These are phyloP conservation scores for Lamproptera curius DNA, from an alignment of 2,888 invertebrate species.

Conservation along the genomic window DNA sequence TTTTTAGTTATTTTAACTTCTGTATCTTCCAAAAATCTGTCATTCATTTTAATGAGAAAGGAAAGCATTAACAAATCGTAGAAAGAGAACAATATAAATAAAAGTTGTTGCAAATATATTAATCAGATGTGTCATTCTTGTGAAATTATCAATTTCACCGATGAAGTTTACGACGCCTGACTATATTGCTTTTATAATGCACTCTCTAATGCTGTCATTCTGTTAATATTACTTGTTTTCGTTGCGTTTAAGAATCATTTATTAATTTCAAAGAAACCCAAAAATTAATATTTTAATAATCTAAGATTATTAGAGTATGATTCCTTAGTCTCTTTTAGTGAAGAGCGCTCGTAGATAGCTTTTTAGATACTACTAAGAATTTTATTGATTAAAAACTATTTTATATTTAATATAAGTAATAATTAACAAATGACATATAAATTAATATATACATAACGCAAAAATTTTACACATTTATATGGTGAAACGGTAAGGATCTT, in stretches of 20 bases:
- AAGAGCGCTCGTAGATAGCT: too few species aligned
- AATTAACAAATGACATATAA: neutral
- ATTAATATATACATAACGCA: neutral
- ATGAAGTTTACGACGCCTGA: neutral
- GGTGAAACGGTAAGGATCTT: too few species aligned
- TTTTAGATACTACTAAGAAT: conserved; percentile 7
- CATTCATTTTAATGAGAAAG: too few species aligned
- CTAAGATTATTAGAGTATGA: conserved; percentile 10
- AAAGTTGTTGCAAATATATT: neutral
- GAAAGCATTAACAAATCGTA: too few species aligned
- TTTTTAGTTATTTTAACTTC: too few species aligned
- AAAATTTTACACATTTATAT: neutral
- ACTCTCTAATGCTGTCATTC: conserved; percentile 9
- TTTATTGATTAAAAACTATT: conserved; percentile 1
- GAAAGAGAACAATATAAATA: neutral
- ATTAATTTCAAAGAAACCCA: conserved; percentile 11
- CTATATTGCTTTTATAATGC: neutral
- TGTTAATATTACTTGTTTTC: conserved; percentile 13
- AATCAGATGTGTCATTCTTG: neutral
- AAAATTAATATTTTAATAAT: conserved; percentile 8
- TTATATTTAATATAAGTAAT: neutral
- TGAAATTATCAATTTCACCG: conserved; percentile 9
- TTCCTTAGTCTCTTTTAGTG: too few species aligned
- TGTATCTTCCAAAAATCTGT: too few species aligned
- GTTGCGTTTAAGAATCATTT: conserved; percentile 1